These are phyloP conservation scores for Clarias gariepinus DNA, from an alignment of 2,113 vertebrate genomes.

Conservation along the genomic window DNA sequence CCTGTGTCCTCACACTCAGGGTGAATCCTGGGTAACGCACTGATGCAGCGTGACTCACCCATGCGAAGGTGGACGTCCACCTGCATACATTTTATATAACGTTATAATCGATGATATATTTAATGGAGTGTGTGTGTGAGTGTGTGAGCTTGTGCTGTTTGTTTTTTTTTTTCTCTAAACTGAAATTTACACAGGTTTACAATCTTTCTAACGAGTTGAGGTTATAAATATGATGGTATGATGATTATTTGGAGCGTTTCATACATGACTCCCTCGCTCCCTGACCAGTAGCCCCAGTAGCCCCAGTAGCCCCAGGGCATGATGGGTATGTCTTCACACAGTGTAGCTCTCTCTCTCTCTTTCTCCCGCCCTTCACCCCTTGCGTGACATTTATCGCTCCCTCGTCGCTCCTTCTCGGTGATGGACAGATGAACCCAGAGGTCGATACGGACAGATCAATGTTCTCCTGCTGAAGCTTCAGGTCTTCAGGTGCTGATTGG, in stretches of 20 bases:
- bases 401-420: background rate
- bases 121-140: background rate
- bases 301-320: too few relatives aligned
- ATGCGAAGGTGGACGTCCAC: constrained; percentile 13
- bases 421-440: background rate
- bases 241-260: too few relatives aligned
- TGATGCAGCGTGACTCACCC: constrained; percentile 5
- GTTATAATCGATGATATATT: background rate
- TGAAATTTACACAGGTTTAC: background rate
- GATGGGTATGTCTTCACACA: too few relatives aligned
- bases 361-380: background rate
- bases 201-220: background rate
- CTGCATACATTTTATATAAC: constrained; percentile 20
- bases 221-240: background rate
- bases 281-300: too few relatives aligned
- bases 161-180: background rate
- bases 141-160: background rate
- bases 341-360: too few relatives aligned
- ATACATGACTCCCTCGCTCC: too few relatives aligned
- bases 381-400: background rate
- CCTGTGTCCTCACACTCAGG: background rate
- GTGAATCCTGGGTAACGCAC: background rate
- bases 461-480: background rate
- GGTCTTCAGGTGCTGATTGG: background rate
- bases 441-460: background rate